A percentile compares a stretch with the other conserved stretches of the same genome.
Evolutionary conservation across 2,113 vertebrate species (phyloP).

Genomic region (Galeopterus variegatus): DNA sequence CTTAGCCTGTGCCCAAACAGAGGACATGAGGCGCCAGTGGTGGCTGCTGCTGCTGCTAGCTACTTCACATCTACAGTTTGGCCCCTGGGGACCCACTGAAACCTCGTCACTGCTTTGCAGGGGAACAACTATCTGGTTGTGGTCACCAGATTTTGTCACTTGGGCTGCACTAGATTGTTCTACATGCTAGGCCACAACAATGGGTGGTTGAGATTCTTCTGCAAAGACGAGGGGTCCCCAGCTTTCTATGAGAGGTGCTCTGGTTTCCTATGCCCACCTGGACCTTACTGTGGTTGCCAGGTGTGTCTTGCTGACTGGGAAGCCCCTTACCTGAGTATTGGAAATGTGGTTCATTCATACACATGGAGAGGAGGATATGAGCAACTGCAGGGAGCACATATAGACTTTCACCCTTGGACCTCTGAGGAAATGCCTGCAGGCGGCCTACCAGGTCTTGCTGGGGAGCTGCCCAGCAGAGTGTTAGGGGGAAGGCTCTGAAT

Average conservation of each 20-base stretch:
- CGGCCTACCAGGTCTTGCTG: neutral
- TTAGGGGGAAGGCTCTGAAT: neutral
- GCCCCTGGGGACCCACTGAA: neutral
- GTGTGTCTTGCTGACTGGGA: neutral
- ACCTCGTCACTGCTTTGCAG: neutral
- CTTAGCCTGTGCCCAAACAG: neutral
- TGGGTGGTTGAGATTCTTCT: neutral
- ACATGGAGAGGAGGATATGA: neutral
- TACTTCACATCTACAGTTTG: rapidly evolving
- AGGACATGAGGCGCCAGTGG: rapidly evolving
- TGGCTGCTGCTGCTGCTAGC: rapidly evolving
- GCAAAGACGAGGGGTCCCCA: neutral
- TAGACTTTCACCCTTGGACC: neutral
- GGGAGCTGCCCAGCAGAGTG: neutral
- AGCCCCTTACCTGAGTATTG: neutral
- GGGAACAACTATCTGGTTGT: neutral
- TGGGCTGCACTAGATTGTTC: neutral
- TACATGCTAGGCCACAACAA: neutral
- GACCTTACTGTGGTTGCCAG: neutral
- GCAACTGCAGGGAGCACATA: rapidly evolving
- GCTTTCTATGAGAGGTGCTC: neutral
- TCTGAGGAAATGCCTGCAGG: neutral
- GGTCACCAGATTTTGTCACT: neutral
- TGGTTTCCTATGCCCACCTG: neutral
- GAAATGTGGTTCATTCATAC: neutral